Base-by-base conservation (phyloP, 2,113 vertebrate species). In the Apaloderma vittatum region DNA sequence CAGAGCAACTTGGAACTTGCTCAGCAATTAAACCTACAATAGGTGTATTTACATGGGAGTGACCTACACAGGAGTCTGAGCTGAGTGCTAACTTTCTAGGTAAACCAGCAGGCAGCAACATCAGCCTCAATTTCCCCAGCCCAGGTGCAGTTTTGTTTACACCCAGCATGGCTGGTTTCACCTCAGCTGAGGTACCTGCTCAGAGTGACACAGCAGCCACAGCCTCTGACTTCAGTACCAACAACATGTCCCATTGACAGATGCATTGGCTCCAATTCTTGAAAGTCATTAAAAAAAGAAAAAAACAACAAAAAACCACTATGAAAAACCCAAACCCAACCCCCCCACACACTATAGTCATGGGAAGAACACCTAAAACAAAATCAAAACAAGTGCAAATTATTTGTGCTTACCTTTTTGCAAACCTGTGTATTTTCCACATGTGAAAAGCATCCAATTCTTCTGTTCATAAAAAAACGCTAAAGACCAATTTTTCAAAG, bases 121-220 rank as follows among this genome's bases (percentile, higher is more conserved):
- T 5, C 29, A 77, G 46, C 79, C 46, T n/a, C 32, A 52, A 61
- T 11, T 82, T 5, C 68, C 15, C 21, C 51, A 71, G 32, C 54
- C 27, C n/a, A 79, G 2, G 6, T 3, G 16, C 16, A 18, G 24
- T 1, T 0, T 15, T 51, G 32, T 13, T 27, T 45, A 8, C 19
- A 20, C 14, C n/a, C 46, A 24, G 26, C 0, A 1, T 18, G 40
- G 11, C 34, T 65, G 55, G 4, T 58, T 79, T 58, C 62, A 45
- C n/a, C n/a, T 12, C 6, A 34, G 51, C 36, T 71, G 45, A 63
- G 55, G 34, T 51, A 40, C 29, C 65, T 77, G 34, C 65, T 66
- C 45, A 18, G 45, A 45, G 70, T 30, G 30, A 37, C 21, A 12
- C 34, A 79, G 46, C 57, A 49, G 27, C 32, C 12, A 49, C 13